Conservation (phyloP, 2,888 invertebrate species). For the Petrolisthes manimaculis region DNA sequence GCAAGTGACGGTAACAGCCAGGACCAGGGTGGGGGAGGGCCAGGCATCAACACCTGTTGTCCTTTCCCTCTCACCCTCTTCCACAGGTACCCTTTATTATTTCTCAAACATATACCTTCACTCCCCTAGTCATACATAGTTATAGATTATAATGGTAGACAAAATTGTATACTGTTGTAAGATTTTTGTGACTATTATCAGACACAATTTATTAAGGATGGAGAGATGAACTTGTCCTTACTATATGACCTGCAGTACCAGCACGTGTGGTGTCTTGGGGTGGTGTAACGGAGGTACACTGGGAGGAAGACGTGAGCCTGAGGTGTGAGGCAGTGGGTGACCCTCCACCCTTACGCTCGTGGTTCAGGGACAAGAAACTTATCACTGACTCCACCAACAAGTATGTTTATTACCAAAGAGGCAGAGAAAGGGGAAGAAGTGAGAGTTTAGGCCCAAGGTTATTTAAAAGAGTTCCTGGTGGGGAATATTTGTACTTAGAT, state of each 20-base stretch:
- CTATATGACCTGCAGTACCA: constrained; percentile 35
- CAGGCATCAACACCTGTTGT: constrained; percentile 42
- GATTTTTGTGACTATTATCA: too few species aligned
- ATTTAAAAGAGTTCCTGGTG: too few species aligned
- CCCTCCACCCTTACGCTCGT: constrained; percentile 41
- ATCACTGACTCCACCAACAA: constrained; percentile 35
- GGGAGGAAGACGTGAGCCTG: constrained; percentile 58
- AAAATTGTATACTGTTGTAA: neutral
- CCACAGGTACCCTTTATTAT: neutral
- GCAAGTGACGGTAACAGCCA: constrained; percentile 46
- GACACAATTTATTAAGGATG: too few species aligned
- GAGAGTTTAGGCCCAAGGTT: too few species aligned
- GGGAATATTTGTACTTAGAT: neutral
- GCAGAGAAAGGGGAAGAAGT: too few species aligned
- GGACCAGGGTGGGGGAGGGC: constrained; percentile 56
- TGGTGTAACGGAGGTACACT: constrained; percentile 43
- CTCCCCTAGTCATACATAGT: too few species aligned
- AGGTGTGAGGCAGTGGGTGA: constrained; percentile 54
- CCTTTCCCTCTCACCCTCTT: neutral
- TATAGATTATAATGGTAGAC: too few species aligned
- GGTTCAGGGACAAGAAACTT: constrained; percentile 37
- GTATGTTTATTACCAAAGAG: constrained; percentile 7
- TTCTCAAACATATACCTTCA: too few species aligned
- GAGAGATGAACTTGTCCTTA: neutral
- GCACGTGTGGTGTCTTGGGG: constrained; percentile 62